Evolutionary conservation across 1,140 invertebrate genomes (phyloP), one percentile per base, ranked within the genome.

Genomic region (Trichoplusia ni): DNA sequence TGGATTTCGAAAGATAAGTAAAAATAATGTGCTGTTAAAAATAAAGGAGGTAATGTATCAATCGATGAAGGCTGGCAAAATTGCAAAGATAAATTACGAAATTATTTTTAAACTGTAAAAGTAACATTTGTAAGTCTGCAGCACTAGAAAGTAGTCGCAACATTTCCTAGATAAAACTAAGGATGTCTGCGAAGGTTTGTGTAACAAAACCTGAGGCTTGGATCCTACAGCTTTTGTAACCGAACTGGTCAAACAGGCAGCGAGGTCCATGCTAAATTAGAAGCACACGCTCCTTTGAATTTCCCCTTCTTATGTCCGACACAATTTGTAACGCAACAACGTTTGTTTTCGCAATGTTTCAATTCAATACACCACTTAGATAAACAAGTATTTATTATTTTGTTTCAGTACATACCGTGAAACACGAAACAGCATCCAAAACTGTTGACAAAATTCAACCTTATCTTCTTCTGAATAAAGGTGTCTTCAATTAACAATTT

Each of bases 251-350:
- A 58, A 60, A 75, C 74, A 73, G 70, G 68, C 71, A 68, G 56
- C 65, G 61, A 65, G 49, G 64, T 63, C 63, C 47, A 67, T 71
- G 77, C 73, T 86, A 81, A 85, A 82, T 85, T 80, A 86, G 78
- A 37, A 8, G 72, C 74, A 77, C 65, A 76, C 72, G 71, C 77
- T 70, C 72, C 66, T 79, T 76, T 73, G 81, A 75, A 81, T 85
- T 84, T 82, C 77, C 79, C 75, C 79, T 85, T 51, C 33, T 59
- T 49, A 60, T 25, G 35, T 67, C 68, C 73, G 59, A 67, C 73
- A 89, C 77, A 87, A 89, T 83, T 89, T 86, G 84, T 86, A 86
- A 73, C 71, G 78, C 79, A 82, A 86, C 77, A 71, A 81, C 75
- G 74, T 56, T 64, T 56, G 79, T 79, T 88, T 88, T 86, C 82